Evolutionary conservation across 1,140 invertebrate species (phyloP), one percentile per base, ranked within the genome.

Genomic region (Aradophagus sp.): DNA sequence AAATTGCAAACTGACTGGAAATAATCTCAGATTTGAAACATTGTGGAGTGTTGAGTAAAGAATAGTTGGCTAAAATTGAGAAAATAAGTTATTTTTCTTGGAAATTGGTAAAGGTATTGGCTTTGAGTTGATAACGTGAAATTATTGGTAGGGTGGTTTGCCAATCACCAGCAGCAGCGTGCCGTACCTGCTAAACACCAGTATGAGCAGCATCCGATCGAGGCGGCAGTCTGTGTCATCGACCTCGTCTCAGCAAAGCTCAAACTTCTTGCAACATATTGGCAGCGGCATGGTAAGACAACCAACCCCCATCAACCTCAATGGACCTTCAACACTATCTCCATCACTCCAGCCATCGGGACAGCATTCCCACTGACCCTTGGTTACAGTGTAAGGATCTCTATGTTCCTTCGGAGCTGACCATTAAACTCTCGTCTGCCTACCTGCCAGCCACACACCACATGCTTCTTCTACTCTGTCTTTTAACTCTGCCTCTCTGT

Each of bases 131-230:
- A 42, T 27, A 47, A 31, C n/a, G 14, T 4, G 11, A 4, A 2
- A 11, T 53, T 44, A 3, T 20, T 0, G 4, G 48, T 26, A 95
- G 93, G 91, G 92, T 38, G 92, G 92, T 41, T 93, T 95, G 91
- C 93, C 93, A 71, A 94, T 93, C 79, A 94, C 93, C 16, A 94
- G 93, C 77, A 93, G 91, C 81, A 95, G 93, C 80, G 93, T 94
- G 17, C 93, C 93, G 11, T 93, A 93, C 82, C 88, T 95, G 77
- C 86, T 94, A 62, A 93, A 91, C 50, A 91, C 92, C 32, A 93
- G 92, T 62, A 92, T 94, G 91, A 92, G 91, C 84, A 93, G 92
- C 68, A 91, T 95, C 81, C 88, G 92, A 23, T 93, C 92, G 35
- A 88, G 93, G 1, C 88, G 93, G n/a, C 90, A 93, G 2, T 90